Evolutionary conservation across 2,888 invertebrate species (phyloP), one percentile per base, ranked within the genome.

Genomic region (Eilema caniola): DNA sequence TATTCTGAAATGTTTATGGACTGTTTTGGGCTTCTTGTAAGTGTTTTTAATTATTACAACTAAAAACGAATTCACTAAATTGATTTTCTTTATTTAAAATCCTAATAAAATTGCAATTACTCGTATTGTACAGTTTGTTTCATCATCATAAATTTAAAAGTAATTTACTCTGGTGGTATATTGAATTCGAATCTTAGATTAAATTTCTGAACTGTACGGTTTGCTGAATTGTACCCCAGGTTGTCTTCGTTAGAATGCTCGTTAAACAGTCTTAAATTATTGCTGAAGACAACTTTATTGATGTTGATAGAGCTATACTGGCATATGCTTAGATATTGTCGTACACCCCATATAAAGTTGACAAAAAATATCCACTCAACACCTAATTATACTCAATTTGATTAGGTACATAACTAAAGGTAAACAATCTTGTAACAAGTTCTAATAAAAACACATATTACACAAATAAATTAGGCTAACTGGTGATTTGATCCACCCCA

Each of bases 1-100:
- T 95, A 95, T 77, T 91, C 94, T 0, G 94, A 95, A 72, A 93
- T 95, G 92, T 88, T 95, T 74, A 90, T 93, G 91, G 95, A 95
- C 74, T 93, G 93, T 76, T 95, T 93, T 81, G 95, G 95, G 0
- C 86, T 95, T 37, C 82, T 94, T 66, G 94, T 95, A 76, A 91
- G 93, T 90, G 73, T 62, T 31, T 16, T 20, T 53, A 53, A 53
- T n/a, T 53, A n/a, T 10, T 53, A n/a, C 1, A 53, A 53, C 16
- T 20, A 8, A 8, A 53, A 53, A n/a, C 2, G 8, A n/a, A 53
- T 53, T n/a, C 53, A 53, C 2, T 2, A n/a, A n/a, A 53, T n/a
- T 8, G 1, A 53, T 20, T 53, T 10, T 10, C 20, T n/a, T n/a
- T 0, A 53, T 10, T 53, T 53, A 53, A 53, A n/a, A 53, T n/a